Conservation (phyloP, 2,888 invertebrate genomes). For the Taenaris catops region DNA sequence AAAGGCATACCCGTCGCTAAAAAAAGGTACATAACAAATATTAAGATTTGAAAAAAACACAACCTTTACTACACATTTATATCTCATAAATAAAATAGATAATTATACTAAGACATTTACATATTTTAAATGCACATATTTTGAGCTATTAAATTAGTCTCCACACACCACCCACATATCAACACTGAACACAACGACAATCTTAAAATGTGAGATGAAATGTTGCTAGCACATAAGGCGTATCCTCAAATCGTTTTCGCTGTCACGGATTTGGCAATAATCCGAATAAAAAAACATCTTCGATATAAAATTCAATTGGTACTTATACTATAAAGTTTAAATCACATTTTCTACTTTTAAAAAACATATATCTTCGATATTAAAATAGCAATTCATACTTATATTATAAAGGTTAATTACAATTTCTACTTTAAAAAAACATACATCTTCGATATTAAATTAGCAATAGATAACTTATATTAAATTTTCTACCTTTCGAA, state of each 20-base stretch:
- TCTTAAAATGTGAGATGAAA: constrained; percentile 1
- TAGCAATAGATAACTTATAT: too few species aligned
- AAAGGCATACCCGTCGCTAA: background rate
- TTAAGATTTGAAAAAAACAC: background rate
- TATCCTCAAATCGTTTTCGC: background rate
- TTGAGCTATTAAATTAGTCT: constrained; percentile 28
- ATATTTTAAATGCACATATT: constrained; percentile 32
- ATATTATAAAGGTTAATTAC: too few species aligned
- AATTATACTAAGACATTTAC: constrained; percentile 30
- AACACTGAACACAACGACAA: constrained; percentile 11
- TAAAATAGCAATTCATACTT: too few species aligned
- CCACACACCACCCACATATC: constrained; percentile 18
- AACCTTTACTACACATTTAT: constrained; percentile 36
- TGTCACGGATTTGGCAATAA: too few species aligned
- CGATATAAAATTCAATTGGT: too few species aligned
- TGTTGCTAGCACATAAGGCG: background rate
- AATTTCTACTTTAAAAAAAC: too few species aligned
- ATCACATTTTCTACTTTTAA: too few species aligned
- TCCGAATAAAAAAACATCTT: too few species aligned
- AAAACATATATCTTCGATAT: too few species aligned
- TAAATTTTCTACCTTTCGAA: too few species aligned
- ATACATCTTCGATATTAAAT: too few species aligned
- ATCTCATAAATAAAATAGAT: constrained; percentile 30
- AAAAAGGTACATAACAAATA: background rate
- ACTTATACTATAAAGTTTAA: too few species aligned